Percentiles rank a stretch among this genome's conserved stretches.
Conservation (phyloP, 2,113 vertebrate species). For the Felis chaus region DNA sequence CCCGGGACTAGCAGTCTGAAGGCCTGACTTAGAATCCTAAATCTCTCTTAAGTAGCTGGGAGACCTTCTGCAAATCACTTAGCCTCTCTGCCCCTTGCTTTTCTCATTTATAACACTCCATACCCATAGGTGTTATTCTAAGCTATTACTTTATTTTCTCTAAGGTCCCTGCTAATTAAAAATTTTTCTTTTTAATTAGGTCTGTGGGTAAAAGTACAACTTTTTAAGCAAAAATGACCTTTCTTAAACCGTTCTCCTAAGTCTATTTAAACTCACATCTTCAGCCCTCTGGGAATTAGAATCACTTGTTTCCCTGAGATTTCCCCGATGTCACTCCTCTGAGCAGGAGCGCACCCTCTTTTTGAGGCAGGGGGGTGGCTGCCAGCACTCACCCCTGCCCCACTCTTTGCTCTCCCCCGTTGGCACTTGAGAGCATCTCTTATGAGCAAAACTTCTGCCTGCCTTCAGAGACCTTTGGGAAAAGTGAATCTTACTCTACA, state of each 20-base stretch:
- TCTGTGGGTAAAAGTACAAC: constrained; percentile 12
- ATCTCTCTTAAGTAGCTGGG: not conserved
- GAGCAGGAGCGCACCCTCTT: not conserved
- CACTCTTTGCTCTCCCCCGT: not conserved
- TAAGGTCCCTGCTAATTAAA: constrained; percentile 28
- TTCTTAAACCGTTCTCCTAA: not conserved
- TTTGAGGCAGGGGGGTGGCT: not conserved
- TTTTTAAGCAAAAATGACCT: constrained; percentile 51
- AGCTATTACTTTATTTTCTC: constrained; percentile 29
- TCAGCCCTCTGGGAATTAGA: not conserved
- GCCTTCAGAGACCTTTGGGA: not conserved
- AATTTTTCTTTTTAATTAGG: constrained; percentile 48
- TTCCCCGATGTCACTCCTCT: not conserved
- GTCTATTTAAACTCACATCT: not conserved
- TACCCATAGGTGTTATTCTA: not conserved
- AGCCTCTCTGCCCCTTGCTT: not conserved
- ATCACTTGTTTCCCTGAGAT: not conserved
- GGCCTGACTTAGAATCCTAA: not conserved
- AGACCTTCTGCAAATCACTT: not conserved
- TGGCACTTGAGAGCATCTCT: not conserved
- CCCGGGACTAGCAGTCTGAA: not conserved
- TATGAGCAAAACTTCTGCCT: not conserved
- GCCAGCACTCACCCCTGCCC: too few species aligned
- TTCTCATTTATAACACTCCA: not conserved
- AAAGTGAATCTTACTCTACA: not conserved